Evolutionary conservation across 2,113 vertebrate species (phyloP), one percentile per base, ranked within the genome.

Genomic region (Eulemur macaco): DNA sequence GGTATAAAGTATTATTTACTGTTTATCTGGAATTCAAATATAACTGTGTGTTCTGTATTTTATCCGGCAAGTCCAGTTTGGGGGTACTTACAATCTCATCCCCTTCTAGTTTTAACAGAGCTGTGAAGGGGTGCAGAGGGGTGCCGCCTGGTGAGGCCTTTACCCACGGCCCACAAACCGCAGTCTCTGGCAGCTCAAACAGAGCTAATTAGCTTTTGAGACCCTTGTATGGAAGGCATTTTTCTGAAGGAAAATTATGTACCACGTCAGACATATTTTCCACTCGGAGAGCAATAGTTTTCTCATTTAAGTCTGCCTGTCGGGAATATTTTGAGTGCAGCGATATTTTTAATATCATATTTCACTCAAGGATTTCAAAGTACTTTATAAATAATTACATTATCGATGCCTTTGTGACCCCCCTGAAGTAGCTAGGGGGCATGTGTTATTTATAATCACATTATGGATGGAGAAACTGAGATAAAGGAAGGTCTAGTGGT

Each of bases 321-420:
- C 63, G 52, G 86, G 37, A 91, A 76, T 91, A 93, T 84, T 78
- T 89, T 89, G 31, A 96, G 78, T 21, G 31, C 45, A 58, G 54
- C 71, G 56, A 95, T 97, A 97, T 87, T 97, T 97, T 95, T 94
- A 91, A 94, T 94, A 91, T 37, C 91, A 80, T 94, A 95, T 95
- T 97, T 97, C 93, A 95, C 94, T 96, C 47, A 73, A 93, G 54
- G 45, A 96, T 96, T 95, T 96, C 77, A 95, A 96, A 96, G 34
- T 88, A 68, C 85, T 91, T 93, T 85, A 80, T 87, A 97, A 95
- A 93, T 96, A 95, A 97, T 96, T 96, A 71, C 73, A 80, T 94
- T 96, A 94, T 96, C 88, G 94, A 94, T 96, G 42, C 31, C 45
- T 88, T 47, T 86, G 78, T 97, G 82, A 95, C 89, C 68, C 64